A percentile compares a stretch with the other conserved stretches of the same genome.
Evolutionary conservation across 2,113 vertebrate species (phyloP).

Genomic region (Dicentrarchus labrax): DNA sequence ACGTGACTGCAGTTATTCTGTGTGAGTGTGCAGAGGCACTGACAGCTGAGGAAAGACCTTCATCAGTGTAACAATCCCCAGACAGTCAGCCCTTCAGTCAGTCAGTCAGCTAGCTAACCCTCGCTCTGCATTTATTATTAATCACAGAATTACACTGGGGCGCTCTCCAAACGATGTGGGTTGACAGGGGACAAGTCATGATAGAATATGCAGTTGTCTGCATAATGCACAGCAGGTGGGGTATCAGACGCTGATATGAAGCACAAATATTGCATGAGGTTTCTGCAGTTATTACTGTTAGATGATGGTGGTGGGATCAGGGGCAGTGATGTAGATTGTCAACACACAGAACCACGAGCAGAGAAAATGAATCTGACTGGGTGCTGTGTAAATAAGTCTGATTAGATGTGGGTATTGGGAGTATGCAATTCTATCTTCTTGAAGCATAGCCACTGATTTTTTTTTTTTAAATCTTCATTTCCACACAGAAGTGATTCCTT

Average conservation of each 20-base stretch:
- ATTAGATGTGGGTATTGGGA: conserved; percentile 28
- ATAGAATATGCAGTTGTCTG: conserved; percentile 74
- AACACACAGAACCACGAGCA: conserved; percentile 1
- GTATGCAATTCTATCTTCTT: neutral
- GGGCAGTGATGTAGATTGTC: conserved; percentile 1
- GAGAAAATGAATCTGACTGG: neutral
- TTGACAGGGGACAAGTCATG: conserved; percentile 50
- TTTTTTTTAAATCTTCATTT: conserved; percentile 16
- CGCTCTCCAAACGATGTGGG: conserved; percentile 43
- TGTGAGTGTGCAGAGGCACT: conserved; percentile 22
- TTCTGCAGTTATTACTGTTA: conserved; percentile 45
- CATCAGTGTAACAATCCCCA: conserved; percentile 55
- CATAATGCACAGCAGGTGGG: conserved; percentile 59
- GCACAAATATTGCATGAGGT: conserved; percentile 59
- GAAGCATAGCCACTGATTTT: neutral
- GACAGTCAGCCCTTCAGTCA: conserved; percentile 54
- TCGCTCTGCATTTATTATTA: conserved; percentile 76
- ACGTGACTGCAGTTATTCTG: conserved; percentile 12
- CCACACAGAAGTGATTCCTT: neutral
- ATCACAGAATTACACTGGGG: conserved; percentile 66
- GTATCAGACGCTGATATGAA: conserved; percentile 25
- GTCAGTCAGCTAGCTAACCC: conserved; percentile 37
- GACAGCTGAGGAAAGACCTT: conserved; percentile 59
- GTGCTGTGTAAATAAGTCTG: conserved; percentile 33
- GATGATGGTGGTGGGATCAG: neutral